These are phyloP conservation scores for Austrolebias charrua DNA, from an alignment of 2,797 vertebrate genomes.

Conservation along the genomic window DNA sequence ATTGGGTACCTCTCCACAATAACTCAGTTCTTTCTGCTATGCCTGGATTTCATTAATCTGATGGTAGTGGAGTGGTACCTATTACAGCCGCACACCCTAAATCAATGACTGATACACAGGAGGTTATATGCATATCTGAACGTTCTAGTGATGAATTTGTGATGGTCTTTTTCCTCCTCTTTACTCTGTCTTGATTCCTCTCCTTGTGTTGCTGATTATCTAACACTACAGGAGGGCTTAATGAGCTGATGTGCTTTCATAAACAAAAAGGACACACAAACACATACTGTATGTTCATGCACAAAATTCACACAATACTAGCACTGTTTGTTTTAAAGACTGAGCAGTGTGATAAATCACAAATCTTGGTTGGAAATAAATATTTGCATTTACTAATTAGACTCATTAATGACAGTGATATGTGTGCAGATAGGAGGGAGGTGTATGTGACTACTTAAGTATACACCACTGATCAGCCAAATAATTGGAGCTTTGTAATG, in stretches of 20 bases:
- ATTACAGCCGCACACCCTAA: constrained; percentile 67
- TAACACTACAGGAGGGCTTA: constrained; percentile 65
- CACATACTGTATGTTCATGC: constrained; percentile 14
- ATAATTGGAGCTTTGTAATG: constrained; percentile 74
- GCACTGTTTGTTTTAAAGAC: constrained; percentile 64
- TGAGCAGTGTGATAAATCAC: constrained; percentile 74
- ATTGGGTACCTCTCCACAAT: constrained; percentile 58
- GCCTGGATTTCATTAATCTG: constrained; percentile 70
- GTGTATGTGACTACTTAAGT: constrained; percentile 68
- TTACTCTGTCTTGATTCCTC: constrained; percentile 50
- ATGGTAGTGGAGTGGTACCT: constrained; percentile 67
- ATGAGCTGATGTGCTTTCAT: constrained; percentile 60
- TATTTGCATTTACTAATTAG: constrained; percentile 82
- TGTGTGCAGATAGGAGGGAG: constrained; percentile 36
- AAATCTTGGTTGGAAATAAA: constrained; percentile 74
- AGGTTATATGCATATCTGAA: constrained; percentile 35
- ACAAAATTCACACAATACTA: constrained; percentile 31
- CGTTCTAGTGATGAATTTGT: constrained; percentile 40
- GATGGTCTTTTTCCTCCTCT: constrained; percentile 41
- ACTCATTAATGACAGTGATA: constrained; percentile 77
- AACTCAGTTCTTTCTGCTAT: constrained; percentile 49
- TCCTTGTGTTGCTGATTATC: constrained; percentile 61
- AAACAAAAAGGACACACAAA: constrained; percentile 40
- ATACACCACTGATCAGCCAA: constrained; percentile 66
- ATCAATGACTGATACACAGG: constrained; percentile 62